Conservation (phyloP, 2,888 invertebrate species). For the Prosapia bicincta region DNA sequence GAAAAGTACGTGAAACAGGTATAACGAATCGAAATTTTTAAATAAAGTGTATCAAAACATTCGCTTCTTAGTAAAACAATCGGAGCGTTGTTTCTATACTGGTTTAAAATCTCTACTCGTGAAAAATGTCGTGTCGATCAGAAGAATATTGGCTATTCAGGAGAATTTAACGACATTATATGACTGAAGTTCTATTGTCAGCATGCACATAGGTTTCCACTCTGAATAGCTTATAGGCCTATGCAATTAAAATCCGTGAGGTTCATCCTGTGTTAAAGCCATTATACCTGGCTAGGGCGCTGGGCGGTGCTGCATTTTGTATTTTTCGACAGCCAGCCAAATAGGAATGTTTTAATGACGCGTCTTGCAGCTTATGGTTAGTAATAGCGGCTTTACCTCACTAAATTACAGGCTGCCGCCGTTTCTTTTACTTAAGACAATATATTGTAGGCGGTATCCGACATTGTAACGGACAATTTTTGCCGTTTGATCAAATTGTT, state of each 20-base stretch:
- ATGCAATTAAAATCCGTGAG: neutral
- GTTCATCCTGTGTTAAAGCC: neutral
- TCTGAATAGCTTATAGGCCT: neutral
- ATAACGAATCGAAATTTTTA: too few relatives aligned
- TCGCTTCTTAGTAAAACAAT: too few relatives aligned
- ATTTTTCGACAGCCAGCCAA: conserved; percentile 9
- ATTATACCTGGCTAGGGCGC: neutral
- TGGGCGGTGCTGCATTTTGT: conserved; percentile 1
- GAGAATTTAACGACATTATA: neutral
- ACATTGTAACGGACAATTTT: conserved; percentile 26
- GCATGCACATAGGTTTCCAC: neutral
- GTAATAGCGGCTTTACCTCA: conserved; percentile 15
- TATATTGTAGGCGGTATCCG: conserved; percentile 6
- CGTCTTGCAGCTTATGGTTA: conserved; percentile 17
- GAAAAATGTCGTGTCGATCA: too few relatives aligned
- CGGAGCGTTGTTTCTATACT: too few relatives aligned
- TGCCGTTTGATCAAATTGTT: conserved; percentile 28
- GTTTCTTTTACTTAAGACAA: conserved; percentile 20
- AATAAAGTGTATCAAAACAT: too few relatives aligned
- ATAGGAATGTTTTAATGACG: conserved; percentile 27
- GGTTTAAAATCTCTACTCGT: too few relatives aligned
- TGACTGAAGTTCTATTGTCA: neutral
- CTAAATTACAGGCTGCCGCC: conserved; percentile 23
- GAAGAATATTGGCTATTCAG: too few relatives aligned
- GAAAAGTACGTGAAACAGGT: too few relatives aligned